phyloP scores from a whole-genome alignment of 1,140 invertebrate genomes.

The Cherax quadricarinatus region DNA sequence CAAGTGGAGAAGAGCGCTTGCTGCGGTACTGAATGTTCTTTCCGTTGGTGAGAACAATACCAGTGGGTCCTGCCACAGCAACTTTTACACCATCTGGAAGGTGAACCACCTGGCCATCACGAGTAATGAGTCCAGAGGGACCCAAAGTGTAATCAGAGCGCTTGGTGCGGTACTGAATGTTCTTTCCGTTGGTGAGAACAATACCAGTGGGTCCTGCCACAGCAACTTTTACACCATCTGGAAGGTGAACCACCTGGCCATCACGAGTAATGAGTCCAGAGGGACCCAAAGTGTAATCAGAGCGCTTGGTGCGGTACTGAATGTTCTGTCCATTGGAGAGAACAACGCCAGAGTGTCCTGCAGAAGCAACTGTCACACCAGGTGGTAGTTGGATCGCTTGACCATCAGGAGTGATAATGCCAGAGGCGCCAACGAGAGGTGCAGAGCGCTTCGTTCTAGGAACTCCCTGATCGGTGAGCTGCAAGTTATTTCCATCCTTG shows the following conservation, averaged over 20 bases:
- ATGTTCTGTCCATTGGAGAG: conserved; percentile 5
- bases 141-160: neutral
- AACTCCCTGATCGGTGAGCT: neutral
- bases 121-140: conserved; percentile 2
- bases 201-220: conserved; percentile 15
- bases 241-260: conserved; percentile 24
- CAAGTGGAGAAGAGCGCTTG: neutral
- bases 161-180: conserved; percentile 21
- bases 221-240: conserved; percentile 13
- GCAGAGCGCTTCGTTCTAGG: neutral
- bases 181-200: neutral
- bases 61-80: neutral
- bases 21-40: conserved; percentile 16
- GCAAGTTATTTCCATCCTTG: neutral
- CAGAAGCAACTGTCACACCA: conserved; percentile 5
- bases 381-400: neutral
- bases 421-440: neutral
- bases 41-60: neutral
- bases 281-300: neutral
- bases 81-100: neutral
- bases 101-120: neutral
- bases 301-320: neutral
- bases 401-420: conserved; percentile 5
- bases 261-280: conserved; percentile 30
- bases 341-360: neutral